phyloP scores from a whole-genome alignment of 1,140 invertebrate genomes.

The Globodera rostochiensis region DNA sequence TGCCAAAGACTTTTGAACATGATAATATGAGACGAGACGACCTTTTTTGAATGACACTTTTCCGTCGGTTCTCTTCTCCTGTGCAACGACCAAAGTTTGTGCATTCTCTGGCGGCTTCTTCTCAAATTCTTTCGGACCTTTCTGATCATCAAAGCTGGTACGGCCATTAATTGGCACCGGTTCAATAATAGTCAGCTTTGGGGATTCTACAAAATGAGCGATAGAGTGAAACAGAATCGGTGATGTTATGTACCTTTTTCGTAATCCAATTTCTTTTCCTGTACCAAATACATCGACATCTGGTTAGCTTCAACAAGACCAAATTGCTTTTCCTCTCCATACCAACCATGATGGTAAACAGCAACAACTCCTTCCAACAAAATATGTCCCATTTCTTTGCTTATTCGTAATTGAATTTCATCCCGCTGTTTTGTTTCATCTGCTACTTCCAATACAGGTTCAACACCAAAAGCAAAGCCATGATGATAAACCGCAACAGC shows the following conservation, averaged over 20 bases:
- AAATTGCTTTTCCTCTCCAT: conserved; percentile 4
- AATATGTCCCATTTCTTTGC: background rate
- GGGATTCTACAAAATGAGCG: background rate
- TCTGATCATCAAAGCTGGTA: background rate
- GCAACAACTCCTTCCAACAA: background rate
- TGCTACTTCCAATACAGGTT: background rate
- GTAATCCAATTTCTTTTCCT: background rate
- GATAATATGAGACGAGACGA: background rate
- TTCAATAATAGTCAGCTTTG: background rate
- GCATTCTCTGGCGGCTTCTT: background rate
- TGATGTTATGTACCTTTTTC: background rate
- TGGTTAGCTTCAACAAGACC: background rate
- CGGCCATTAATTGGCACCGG: too few species aligned
- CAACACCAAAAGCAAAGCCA: background rate
- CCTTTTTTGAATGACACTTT: background rate
- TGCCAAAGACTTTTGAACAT: background rate
- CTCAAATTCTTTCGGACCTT: background rate
- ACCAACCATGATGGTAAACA: conserved; percentile 24
- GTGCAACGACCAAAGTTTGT: conserved; percentile 1
- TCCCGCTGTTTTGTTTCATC: background rate
- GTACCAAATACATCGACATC: background rate
- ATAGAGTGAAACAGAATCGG: background rate
- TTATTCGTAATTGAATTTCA: background rate
- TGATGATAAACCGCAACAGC: conserved; percentile 15
- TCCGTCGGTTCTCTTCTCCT: background rate